Evolutionary conservation across 2,888 invertebrate genomes (phyloP).

Genomic region (Ryuthela nishihirai): DNA sequence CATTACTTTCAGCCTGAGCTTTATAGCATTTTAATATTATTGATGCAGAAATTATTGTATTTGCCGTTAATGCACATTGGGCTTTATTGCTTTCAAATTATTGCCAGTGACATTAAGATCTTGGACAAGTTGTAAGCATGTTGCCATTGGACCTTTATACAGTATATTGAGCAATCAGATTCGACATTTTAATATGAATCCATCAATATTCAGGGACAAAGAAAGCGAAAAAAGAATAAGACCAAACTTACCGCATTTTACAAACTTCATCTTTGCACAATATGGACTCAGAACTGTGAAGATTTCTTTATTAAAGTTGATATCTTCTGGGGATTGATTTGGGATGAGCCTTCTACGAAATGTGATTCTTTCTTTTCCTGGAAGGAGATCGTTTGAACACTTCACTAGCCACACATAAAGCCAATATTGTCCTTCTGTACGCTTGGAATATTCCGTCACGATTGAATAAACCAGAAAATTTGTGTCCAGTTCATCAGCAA

Average conservation of each 20-base stretch:
- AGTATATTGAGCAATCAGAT: too few relatives aligned
- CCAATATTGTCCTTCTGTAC: not conserved
- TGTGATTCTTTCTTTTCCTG: not conserved
- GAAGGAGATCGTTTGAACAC: not conserved
- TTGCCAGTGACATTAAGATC: too few relatives aligned
- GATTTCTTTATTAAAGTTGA: not conserved
- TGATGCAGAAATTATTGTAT: too few relatives aligned
- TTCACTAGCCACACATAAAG: constrained; percentile 3
- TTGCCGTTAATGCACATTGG: too few relatives aligned
- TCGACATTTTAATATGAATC: too few relatives aligned
- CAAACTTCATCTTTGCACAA: not conserved
- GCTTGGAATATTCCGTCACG: not conserved
- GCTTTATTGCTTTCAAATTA: too few relatives aligned
- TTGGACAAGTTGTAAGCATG: too few relatives aligned
- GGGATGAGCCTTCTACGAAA: not conserved
- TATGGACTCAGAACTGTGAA: constrained; percentile 4
- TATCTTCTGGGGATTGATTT: not conserved
- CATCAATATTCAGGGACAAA: too few relatives aligned
- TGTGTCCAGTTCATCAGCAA: constrained; percentile 2
- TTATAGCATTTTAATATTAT: too few relatives aligned
- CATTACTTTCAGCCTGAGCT: too few relatives aligned
- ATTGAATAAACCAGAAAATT: constrained; percentile 10
- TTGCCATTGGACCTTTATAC: too few relatives aligned
- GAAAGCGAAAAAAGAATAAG: too few relatives aligned
- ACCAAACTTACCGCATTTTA: not conserved